These are phyloP conservation scores for Campylomormyrus numenius DNA, from an alignment of 2,113 vertebrate species.

Conservation along the genomic window DNA sequence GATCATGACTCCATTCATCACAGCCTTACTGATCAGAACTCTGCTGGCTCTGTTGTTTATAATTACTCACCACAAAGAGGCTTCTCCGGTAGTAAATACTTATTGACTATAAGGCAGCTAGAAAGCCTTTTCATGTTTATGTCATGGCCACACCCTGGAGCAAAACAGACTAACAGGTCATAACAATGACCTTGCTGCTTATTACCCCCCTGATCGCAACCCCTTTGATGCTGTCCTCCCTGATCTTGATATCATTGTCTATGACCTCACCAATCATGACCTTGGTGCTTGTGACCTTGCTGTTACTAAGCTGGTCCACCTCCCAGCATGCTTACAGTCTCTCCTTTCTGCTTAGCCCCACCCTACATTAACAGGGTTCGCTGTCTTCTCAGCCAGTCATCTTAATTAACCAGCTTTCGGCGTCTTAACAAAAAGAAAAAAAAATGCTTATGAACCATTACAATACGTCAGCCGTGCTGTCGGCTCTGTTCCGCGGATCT, in stretches of 20 bases:
- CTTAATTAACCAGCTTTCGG: neutral
- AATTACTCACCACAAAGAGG: neutral
- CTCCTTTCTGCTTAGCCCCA: neutral
- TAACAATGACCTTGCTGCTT: neutral
- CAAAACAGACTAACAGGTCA: neutral
- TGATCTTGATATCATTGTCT: neutral
- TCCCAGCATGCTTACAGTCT: neutral
- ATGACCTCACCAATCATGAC: neutral
- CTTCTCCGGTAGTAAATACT: neutral
- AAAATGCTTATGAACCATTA: neutral
- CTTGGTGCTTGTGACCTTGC: neutral
- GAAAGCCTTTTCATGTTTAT: neutral
- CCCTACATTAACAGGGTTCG: neutral
- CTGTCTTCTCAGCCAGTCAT: neutral
- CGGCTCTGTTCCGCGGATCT: neutral
- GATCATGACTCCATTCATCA: neutral
- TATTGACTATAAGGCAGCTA: neutral
- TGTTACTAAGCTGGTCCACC: neutral
- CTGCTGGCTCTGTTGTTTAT: neutral
- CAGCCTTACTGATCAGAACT: neutral
- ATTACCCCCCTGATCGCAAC: neutral
- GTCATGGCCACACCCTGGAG: neutral
- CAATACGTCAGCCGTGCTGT: neutral
- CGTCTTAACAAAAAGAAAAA: neutral
- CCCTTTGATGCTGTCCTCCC: neutral